These are phyloP conservation scores for Scaeva pyrastri DNA, from an alignment of 2,888 invertebrate species.

Conservation along the genomic window DNA sequence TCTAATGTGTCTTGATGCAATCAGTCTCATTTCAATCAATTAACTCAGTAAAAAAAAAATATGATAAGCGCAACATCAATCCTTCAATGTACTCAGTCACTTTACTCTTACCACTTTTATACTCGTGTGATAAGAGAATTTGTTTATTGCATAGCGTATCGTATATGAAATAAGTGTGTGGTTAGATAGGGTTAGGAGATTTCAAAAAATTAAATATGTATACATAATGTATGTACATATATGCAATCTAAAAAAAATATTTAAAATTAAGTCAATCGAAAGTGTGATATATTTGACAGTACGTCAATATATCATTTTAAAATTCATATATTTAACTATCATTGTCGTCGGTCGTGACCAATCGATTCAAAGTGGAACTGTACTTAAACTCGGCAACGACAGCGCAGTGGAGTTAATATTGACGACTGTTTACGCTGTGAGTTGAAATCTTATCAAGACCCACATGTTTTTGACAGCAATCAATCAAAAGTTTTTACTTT, in stretches of 20 bases:
- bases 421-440: background rate
- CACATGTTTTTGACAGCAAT: constrained; percentile 30
- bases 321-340: background rate
- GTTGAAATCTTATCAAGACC: constrained; percentile 8
- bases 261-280: constrained; percentile 7
- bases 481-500: constrained; percentile 18
- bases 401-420: background rate
- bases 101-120: no score
- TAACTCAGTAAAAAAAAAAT: constrained; percentile 2
- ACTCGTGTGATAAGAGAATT: background rate
- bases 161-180: background rate
- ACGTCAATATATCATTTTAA: constrained; percentile 17
- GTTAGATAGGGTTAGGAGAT: constrained; percentile 10
- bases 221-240: background rate
- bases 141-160: background rate
- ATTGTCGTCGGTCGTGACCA: background rate
- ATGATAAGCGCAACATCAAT: constrained; percentile 21
- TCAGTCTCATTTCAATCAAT: constrained; percentile 35
- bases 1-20: constrained; percentile 1
- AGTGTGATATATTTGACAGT: constrained; percentile 23
- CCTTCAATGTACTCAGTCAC: background rate
- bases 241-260: background rate
- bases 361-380: background rate
- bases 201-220: background rate
- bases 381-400: background rate